These are phyloP conservation scores for Listrodromus nycthemerus DNA, from an alignment of 2,888 invertebrate genomes.

Conservation along the genomic window DNA sequence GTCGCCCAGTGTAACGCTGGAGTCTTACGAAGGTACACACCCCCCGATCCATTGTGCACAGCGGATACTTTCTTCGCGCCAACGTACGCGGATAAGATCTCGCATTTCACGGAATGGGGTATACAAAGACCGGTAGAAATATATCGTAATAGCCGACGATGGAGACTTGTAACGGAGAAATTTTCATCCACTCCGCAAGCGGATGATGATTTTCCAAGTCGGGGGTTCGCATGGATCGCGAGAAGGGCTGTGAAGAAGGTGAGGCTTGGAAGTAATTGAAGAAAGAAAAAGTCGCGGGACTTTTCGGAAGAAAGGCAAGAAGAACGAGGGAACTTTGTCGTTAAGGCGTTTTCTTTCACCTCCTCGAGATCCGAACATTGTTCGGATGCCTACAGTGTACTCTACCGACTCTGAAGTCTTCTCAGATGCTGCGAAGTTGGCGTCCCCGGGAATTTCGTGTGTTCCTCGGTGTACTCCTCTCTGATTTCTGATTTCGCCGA, in stretches of 20 bases:
- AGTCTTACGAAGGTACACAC: not conserved
- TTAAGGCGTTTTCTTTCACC: constrained; percentile 21
- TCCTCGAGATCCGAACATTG: not conserved
- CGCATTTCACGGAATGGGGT: constrained; percentile 22
- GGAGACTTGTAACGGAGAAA: constrained; percentile 37
- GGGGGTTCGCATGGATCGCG: constrained; percentile 23
- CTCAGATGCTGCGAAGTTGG: not conserved
- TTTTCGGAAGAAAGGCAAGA: not conserved
- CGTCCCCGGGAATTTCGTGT: not conserved
- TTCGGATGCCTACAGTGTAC: not conserved
- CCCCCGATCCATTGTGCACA: constrained; percentile 22
- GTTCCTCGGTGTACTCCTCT: not conserved
- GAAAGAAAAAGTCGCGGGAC: not conserved
- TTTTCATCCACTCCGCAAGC: constrained; percentile 43
- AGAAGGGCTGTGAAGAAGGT: not conserved
- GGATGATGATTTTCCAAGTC: not conserved
- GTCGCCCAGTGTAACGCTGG: constrained; percentile 23
- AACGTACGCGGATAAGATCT: constrained; percentile 50
- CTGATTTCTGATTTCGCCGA: constrained; percentile 20
- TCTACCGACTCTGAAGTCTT: not conserved
- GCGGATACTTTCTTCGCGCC: constrained; percentile 25
- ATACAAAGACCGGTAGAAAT: constrained; percentile 38
- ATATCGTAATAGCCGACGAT: not conserved
- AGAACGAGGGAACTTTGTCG: constrained; percentile 26
- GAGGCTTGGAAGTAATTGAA: constrained; percentile 27